These are phyloP conservation scores for Mystacornis crossleyi DNA, from an alignment of 2,113 vertebrate genomes.

Conservation along the genomic window DNA sequence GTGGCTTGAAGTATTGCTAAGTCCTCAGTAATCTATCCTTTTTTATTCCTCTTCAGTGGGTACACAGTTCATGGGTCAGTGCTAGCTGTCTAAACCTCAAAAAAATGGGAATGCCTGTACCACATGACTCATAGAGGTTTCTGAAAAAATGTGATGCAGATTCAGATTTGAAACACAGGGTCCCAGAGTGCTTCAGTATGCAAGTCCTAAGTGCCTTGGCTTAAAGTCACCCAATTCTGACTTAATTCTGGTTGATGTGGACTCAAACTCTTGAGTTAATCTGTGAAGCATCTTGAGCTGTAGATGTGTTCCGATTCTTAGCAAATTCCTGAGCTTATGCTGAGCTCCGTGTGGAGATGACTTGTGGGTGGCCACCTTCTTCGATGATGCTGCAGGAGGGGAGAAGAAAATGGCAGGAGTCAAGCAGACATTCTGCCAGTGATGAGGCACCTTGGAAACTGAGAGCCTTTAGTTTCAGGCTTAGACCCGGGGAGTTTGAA, in stretches of 20 bases:
- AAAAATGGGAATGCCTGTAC: not conserved
- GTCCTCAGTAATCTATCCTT: rapidly evolving
- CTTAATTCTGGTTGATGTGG: not conserved
- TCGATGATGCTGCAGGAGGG: not conserved
- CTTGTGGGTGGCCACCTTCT: not conserved
- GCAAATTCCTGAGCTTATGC: not conserved
- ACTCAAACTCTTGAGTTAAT: not conserved
- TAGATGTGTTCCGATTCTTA: not conserved
- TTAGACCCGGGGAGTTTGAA: not conserved
- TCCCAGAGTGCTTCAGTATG: not conserved
- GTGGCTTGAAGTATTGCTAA: not conserved
- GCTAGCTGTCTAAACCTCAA: not conserved
- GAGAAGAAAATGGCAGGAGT: not conserved
- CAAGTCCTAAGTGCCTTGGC: not conserved
- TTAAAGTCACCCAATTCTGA: not conserved
- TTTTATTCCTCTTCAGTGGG: not conserved
- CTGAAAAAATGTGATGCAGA: not conserved
- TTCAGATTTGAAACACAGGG: not conserved
- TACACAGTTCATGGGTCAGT: not conserved
- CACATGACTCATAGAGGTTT: not conserved
- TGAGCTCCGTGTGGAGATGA: not conserved
- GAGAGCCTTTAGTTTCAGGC: not conserved
- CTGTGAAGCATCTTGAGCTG: not conserved
- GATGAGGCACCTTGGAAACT: not conserved
- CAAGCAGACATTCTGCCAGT: rapidly evolving